Evolutionary conservation across 2,888 invertebrate species (phyloP), one percentile per base, ranked within the genome.

Genomic region (Trichogramma evanescens): DNA sequence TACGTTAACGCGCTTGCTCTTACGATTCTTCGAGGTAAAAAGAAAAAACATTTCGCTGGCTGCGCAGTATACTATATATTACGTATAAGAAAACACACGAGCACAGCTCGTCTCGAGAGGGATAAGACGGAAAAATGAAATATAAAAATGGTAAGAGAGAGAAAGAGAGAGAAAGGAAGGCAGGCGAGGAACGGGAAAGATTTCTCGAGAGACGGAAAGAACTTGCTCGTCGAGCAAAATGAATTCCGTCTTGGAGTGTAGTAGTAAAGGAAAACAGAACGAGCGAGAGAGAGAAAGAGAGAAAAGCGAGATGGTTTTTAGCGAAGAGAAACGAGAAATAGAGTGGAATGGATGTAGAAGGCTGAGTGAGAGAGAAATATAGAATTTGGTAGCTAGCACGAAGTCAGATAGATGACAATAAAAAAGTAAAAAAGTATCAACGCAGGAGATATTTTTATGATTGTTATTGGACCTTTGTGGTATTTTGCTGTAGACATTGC

Each of bases 131-230:
- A 42, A 45, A 52, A 13, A 48, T 43, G 45, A 26, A 26, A 26
- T 26, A 26, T 26, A 26, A 26, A 26, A 26, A 26, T 26, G 52
- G 38, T 9, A 13, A 54, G 44, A 10, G 40, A 51, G 40, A 55
- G 41, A 52, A 39, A 41, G 45, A 63, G 50, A 58, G 38, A 40
- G 45, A 55, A 48, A 50, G 10, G n/a, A 50, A 46, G 9, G 6
- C 13, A 44, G 13, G 43, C 26, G 42, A 48, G 54, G 9, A 40
- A 52, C 10, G 59, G 44, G 58, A 65, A 65, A 67, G 67, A 69
- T 68, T 68, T 68, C 67, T 67, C 66, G 64, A 62, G 67, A 67
- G 67, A 68, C 68, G 68, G 66, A 67, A 67, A 66, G 66, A 65
- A 64, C 66, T 66, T 56, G 65, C 64, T 68, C 64, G 65, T 65